Percentiles rank a stretch among this genome's conserved stretches.
phyloP scores from a whole-genome alignment of 2,113 vertebrate species.

The Forbesichthys papilliferus region DNA sequence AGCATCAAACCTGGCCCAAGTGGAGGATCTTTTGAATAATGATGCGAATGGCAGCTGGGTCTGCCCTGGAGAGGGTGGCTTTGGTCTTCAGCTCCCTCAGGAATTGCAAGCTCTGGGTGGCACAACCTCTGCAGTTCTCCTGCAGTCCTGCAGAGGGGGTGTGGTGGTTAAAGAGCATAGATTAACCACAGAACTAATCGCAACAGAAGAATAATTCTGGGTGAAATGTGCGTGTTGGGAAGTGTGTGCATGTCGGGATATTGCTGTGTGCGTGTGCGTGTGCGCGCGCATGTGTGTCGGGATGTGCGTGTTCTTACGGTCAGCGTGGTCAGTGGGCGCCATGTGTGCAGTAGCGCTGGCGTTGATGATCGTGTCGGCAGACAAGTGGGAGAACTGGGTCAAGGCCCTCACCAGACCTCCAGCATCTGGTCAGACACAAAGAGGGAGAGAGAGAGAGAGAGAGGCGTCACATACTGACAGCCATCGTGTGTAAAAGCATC shows the following conservation, averaged over 20 bases:
- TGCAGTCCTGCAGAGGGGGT: constrained; percentile 76
- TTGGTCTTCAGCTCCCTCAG: constrained; percentile 81
- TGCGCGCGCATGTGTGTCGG: neutral
- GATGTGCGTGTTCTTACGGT: constrained; percentile 81
- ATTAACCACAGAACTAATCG: neutral
- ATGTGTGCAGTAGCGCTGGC: constrained; percentile 90
- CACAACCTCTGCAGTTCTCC: constrained; percentile 85
- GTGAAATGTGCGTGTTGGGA: no score
- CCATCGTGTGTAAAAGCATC: constrained; percentile 7
- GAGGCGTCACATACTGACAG: constrained; percentile 18
- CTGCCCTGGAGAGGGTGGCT: constrained; percentile 71
- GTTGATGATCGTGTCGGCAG: constrained; percentile 86
- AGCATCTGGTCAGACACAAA: constrained; percentile 78
- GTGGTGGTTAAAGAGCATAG: neutral
- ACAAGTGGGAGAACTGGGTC: constrained; percentile 88
- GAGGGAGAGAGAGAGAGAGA: neutral
- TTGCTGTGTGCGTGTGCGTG: neutral
- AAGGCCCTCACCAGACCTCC: constrained; percentile 84
- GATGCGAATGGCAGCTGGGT: constrained; percentile 69
- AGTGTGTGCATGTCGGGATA: no score
- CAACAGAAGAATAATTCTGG: no score
- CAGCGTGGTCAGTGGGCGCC: constrained; percentile 89
- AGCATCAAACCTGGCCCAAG: constrained; percentile 83
- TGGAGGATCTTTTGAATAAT: constrained; percentile 79
- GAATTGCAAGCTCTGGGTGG: constrained; percentile 79